Conservation (phyloP, 2,888 invertebrate species). For the Nemotelus pantherinus region DNA sequence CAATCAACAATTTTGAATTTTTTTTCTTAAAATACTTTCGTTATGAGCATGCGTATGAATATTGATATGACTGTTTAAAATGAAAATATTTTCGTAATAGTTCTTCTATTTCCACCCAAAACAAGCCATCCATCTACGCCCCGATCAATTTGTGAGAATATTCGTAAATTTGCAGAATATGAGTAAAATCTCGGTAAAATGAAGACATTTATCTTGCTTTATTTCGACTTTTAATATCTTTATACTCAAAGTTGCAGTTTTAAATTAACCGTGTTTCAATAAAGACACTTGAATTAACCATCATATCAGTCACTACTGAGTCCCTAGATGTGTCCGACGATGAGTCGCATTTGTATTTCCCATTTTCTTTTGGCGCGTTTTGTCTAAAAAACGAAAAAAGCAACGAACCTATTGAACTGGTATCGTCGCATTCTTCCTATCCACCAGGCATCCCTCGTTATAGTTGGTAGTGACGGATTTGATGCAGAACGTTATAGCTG, state of each 20-base stretch:
- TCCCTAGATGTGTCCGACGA: not conserved
- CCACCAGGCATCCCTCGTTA: not conserved
- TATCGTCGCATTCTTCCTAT: not conserved
- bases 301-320: not conserved
- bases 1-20: constrained; percentile 8
- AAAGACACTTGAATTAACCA: too few relatives aligned
- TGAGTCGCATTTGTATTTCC: not conserved
- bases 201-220: too few relatives aligned
- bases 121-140: too few relatives aligned
- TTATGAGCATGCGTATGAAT: not conserved
- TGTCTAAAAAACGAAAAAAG: not conserved
- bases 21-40: not conserved
- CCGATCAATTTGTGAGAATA: too few relatives aligned
- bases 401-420: constrained; percentile 10
- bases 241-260: too few relatives aligned
- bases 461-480: too few relatives aligned
- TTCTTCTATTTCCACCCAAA: not conserved
- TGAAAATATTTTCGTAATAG: constrained; percentile 14
- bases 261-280: too few relatives aligned
- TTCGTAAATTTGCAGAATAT: too few relatives aligned
- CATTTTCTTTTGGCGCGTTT: not conserved
- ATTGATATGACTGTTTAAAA: not conserved
- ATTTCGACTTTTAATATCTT: too few relatives aligned
- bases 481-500: too few relatives aligned
- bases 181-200: too few relatives aligned